phyloP scores from a whole-genome alignment of 1,140 invertebrate species.

The Papilio aristodemus region DNA sequence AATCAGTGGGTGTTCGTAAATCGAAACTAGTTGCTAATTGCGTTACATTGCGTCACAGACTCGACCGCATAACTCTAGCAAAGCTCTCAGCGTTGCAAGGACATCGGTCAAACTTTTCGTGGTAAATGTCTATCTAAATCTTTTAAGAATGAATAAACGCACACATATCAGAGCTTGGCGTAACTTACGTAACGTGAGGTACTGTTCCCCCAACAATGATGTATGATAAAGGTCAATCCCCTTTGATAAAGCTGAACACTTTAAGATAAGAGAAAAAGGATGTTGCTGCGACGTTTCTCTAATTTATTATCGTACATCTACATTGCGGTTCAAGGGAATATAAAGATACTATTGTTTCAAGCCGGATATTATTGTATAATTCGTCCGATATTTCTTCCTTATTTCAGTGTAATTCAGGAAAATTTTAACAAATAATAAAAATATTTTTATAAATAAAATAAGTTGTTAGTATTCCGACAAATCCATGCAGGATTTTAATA shows the following conservation, averaged over 20 bases:
- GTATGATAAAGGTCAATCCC: slow-evolving; percentile 44
- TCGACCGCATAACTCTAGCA: slow-evolving; percentile 45
- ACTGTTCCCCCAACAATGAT: slow-evolving; percentile 29
- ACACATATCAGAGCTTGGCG: background rate
- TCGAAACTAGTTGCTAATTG: slow-evolving; percentile 45
- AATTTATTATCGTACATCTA: slow-evolving; percentile 38
- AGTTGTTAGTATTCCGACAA: no score
- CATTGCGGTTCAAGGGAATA: slow-evolving; percentile 15
- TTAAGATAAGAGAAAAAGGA: slow-evolving; percentile 33
- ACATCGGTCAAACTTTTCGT: background rate
- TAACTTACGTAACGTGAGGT: slow-evolving; percentile 3
- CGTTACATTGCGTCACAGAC: slow-evolving; percentile 41
- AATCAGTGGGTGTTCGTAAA: slow-evolving; percentile 24
- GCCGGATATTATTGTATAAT: background rate
- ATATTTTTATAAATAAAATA: no score
- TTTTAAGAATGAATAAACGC: background rate
- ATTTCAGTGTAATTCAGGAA: background rate
- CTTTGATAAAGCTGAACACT: slow-evolving; percentile 36
- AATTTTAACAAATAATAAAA: no score
- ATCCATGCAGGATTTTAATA: no score
- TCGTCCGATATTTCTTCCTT: background rate
- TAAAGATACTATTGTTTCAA: slow-evolving; percentile 12
- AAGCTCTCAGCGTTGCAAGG: slow-evolving; percentile 11
- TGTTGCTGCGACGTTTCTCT: slow-evolving; percentile 24
- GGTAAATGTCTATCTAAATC: background rate